Evolutionary conservation across 2,113 vertebrate species (phyloP), one percentile per base, ranked within the genome.

Genomic region (Rhea pennata): DNA sequence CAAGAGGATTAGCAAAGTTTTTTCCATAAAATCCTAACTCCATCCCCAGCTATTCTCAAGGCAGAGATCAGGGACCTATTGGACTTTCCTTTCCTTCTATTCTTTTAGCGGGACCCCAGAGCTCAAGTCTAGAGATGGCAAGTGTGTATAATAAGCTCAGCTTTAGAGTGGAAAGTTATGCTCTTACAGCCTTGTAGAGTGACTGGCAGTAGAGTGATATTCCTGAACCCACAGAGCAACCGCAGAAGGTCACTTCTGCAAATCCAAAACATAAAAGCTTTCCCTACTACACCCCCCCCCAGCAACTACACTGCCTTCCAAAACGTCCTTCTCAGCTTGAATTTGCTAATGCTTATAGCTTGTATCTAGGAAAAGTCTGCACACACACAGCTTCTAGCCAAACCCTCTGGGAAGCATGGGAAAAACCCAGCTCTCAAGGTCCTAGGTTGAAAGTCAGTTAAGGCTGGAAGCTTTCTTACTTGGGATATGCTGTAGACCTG

Each of bases 201-300:
- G 44, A 65, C 66, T 82, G 74, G 36, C n/a, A 69, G 71, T 27
- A 44, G 61, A 77, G 24, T 82, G 72, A 66, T 40, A 44, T 58
- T 72, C 84, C 71, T 82, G 61, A 76, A 95, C 48, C 71, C 0
- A 0, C n/a, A 58, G n/a, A 74, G 39, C 23, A 36, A 54, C 58
- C 40, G 40, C 84, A 80, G 84, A 81, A 89, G 29, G 44, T 73
- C 48, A 53, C 8, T 4, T 59, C 64, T 67, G 69, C 79, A 85
- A 83, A 88, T 13, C 29, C 66, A 87, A 46, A 94, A 36, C 36
- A 93, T 31, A 90, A 94, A 95, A 6, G 2, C 15, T 70, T 85
- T 48, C 26, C n/a, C 26, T 54, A 58, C n/a, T n/a, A n/a, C n/a
- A n/a, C n/a, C 36, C 36, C 95, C 2, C n/a, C 61, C 50, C 31